These are phyloP conservation scores for Megalopta genalis DNA, from an alignment of 1,140 invertebrate species.

Conservation along the genomic window DNA sequence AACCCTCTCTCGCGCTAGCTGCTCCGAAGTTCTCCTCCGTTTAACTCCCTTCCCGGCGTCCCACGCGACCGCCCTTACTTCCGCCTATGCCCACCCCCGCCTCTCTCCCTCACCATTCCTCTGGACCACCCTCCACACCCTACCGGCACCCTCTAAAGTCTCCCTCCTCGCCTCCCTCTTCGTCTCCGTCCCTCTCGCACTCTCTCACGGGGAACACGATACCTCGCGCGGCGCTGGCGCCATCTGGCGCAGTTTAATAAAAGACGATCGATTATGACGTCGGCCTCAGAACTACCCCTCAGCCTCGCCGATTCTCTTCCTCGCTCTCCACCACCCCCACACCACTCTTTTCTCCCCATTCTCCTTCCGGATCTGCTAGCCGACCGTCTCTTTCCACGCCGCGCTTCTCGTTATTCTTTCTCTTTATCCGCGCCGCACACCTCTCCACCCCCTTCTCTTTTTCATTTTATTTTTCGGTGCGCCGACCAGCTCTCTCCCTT, in stretches of 20 bases:
- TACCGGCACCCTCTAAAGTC: background rate
- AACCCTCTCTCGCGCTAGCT: constrained; percentile 26
- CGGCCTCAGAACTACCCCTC: constrained; percentile 75
- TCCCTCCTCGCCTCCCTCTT: constrained; percentile 32
- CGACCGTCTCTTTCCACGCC: constrained; percentile 7
- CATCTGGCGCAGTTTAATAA: constrained; percentile 81
- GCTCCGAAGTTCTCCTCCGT: constrained; percentile 59
- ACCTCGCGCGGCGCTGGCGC: constrained; percentile 65
- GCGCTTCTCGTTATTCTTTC: background rate
- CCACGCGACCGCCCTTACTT: constrained; percentile 62
- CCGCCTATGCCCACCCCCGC: constrained; percentile 50
- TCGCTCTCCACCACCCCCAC: background rate
- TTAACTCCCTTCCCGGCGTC: constrained; percentile 61
- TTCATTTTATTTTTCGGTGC: constrained; percentile 6
- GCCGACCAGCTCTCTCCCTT: too few relatives aligned
- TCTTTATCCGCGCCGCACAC: background rate
- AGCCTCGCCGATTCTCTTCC: constrained; percentile 50
- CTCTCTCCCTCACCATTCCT: constrained; percentile 34
- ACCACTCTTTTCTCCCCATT: background rate
- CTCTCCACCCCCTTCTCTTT: background rate
- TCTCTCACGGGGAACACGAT: constrained; percentile 7
- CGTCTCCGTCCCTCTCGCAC: background rate
- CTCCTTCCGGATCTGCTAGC: constrained; percentile 22
- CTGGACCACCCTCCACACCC: constrained; percentile 22
- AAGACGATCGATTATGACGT: constrained; percentile 81